These are phyloP conservation scores for Sarcophaga peregrina DNA, from an alignment of 1,140 invertebrate genomes.

Conservation along the genomic window DNA sequence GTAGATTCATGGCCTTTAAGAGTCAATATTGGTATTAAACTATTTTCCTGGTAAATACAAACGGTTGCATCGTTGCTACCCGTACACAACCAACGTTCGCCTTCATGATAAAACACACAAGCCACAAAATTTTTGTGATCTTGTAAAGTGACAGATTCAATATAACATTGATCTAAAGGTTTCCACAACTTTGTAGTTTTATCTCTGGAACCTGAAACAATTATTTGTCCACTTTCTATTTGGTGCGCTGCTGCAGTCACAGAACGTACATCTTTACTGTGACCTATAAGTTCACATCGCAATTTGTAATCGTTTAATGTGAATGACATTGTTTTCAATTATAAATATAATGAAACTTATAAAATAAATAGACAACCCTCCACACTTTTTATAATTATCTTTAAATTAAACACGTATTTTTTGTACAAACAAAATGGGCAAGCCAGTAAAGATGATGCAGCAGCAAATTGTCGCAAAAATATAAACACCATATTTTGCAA, in stretches of 20 bases:
- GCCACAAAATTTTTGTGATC: constrained; percentile 90
- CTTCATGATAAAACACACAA: constrained; percentile 80
- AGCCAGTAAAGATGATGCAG: no score
- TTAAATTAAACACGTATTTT: no score
- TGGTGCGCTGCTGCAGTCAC: constrained; percentile 79
- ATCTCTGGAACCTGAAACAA: constrained; percentile 89
- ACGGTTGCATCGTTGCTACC: constrained; percentile 91
- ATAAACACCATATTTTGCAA: no score
- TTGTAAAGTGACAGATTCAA: constrained; percentile 75
- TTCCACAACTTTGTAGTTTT: constrained; percentile 87
- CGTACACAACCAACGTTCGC: constrained; percentile 82
- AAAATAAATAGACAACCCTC: no score
- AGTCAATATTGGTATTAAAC: constrained; percentile 72
- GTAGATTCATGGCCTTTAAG: constrained; percentile 85
- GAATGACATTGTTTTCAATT: not conserved
- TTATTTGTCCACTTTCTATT: constrained; percentile 72
- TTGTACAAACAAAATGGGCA: no score
- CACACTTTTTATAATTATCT: no score
- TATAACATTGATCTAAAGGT: constrained; percentile 72
- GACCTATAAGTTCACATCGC: constrained; percentile 79
- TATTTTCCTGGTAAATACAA: constrained; percentile 76
- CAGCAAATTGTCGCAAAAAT: no score
- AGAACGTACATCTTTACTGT: constrained; percentile 85
- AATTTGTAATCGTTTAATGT: constrained; percentile 76
- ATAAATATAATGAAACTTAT: no score